Conservation (phyloP, 1,140 invertebrate genomes). For the Himalopsyche phryganea region DNA sequence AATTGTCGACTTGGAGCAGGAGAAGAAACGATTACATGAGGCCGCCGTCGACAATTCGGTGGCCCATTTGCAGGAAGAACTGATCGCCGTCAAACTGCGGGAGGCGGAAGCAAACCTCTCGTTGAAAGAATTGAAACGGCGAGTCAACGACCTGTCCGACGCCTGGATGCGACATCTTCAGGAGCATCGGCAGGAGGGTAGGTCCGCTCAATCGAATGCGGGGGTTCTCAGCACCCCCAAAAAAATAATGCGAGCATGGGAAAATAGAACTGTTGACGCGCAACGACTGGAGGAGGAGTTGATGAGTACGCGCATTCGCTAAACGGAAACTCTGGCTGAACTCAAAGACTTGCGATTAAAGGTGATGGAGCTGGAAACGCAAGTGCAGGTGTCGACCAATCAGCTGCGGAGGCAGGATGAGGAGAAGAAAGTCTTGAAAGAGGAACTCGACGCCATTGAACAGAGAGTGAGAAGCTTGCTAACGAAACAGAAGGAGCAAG, state of each 20-base stretch:
- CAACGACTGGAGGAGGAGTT: conserved; percentile 83
- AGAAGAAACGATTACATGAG: conserved; percentile 81
- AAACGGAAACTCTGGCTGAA: conserved; percentile 86
- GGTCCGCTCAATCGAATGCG: conserved; percentile 36
- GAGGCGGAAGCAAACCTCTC: conserved; percentile 89
- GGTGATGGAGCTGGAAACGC: conserved; percentile 92
- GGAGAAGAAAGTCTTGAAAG: conserved; percentile 74
- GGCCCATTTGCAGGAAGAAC: conserved; percentile 88
- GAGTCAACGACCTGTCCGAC: conserved; percentile 74
- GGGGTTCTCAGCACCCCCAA: conserved; percentile 55
- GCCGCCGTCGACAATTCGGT: conserved; percentile 81
- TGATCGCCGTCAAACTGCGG: conserved; percentile 88
- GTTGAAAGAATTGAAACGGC: conserved; percentile 85
- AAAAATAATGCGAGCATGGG: conserved; percentile 51
- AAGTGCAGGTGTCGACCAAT: conserved; percentile 88
- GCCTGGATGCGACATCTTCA: conserved; percentile 54
- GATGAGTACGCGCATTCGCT: conserved; percentile 80
- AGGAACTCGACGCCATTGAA: conserved; percentile 65
- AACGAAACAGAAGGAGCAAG: conserved; percentile 72
- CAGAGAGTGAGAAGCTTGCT: conserved; percentile 68
- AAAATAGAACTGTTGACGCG: conserved; percentile 53
- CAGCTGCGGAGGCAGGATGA: conserved; percentile 87
- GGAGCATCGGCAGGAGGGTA: conserved; percentile 41
- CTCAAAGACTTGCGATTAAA: conserved; percentile 87
- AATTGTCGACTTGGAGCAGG: conserved; percentile 82